Evolutionary conservation across 2,113 vertebrate species (phyloP).

Genomic region (Scolopax mira): DNA sequence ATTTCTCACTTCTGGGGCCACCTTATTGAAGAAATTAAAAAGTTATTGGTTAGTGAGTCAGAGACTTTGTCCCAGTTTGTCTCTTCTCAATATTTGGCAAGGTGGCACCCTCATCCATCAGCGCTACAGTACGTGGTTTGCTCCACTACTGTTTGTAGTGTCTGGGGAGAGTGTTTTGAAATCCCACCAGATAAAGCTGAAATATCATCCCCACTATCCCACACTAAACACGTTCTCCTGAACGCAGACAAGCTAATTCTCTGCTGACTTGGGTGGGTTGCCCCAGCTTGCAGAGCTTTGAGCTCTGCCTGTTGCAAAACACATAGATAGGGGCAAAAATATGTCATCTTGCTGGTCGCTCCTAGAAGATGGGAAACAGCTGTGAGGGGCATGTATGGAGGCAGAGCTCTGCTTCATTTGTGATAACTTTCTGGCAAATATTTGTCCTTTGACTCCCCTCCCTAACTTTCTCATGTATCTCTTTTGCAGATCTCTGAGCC

Average conservation of each 20-base stretch:
- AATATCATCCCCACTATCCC: background rate
- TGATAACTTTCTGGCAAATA: background rate
- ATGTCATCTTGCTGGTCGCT: background rate
- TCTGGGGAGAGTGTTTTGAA: background rate
- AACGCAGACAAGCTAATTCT: background rate
- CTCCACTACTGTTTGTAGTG: background rate
- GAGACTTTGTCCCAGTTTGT: background rate
- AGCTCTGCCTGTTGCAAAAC: background rate
- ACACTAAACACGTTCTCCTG: background rate
- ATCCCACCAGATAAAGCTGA: background rate
- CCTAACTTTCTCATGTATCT: background rate
- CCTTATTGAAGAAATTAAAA: background rate
- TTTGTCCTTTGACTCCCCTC: background rate
- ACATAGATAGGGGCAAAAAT: background rate
- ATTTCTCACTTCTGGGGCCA: background rate
- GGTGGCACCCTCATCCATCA: background rate
- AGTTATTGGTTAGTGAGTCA: background rate
- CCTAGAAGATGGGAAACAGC: background rate
- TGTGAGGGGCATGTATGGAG: background rate
- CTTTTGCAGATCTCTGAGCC: background rate
- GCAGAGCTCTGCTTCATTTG: background rate
- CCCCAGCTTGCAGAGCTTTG: background rate
- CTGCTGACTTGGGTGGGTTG: background rate
- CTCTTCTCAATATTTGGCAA: background rate
- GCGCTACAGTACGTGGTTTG: too few species aligned